Conservation (phyloP, 53 echinoderm and acorn worm species). For the Henricia sp. region DNA sequence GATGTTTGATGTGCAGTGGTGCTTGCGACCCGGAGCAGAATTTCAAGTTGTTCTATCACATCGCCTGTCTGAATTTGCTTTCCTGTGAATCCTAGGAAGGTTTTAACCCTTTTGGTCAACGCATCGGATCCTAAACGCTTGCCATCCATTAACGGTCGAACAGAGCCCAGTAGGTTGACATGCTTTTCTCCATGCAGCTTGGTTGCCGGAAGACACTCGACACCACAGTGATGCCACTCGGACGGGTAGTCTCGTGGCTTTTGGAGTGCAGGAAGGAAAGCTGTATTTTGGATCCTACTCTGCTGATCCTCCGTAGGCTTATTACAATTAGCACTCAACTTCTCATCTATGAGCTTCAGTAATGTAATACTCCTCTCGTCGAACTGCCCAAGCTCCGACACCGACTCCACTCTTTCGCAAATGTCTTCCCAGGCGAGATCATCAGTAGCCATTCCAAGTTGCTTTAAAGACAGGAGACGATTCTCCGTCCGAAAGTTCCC, state of each 20-base stretch:
- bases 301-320: constrained; percentile 1
- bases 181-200: background rate
- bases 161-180: constrained; percentile 40
- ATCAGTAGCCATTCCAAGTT: too few species aligned
- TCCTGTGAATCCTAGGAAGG: constrained; percentile 6
- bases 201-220: constrained; percentile 16
- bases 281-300: background rate
- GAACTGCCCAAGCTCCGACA: too few species aligned
- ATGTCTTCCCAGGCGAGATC: too few species aligned
- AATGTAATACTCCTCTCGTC: too few species aligned
- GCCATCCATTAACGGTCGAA: constrained; percentile 40
- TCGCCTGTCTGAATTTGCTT: background rate
- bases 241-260: constrained; percentile 43
- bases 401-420: too few species aligned
- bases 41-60: constrained; percentile 13
- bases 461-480: too few species aligned
- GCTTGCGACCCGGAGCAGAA: background rate
- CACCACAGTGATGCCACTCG: constrained; percentile 11
- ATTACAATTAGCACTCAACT: too few species aligned
- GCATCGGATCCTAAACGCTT: constrained; percentile 7
- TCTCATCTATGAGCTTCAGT: too few species aligned
- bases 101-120: background rate
- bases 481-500: too few species aligned
- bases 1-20: background rate
- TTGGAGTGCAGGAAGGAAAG: constrained; percentile 49